phyloP scores from a whole-genome alignment of 2,797 vertebrate species.

The Chromobotia macracanthus region DNA sequence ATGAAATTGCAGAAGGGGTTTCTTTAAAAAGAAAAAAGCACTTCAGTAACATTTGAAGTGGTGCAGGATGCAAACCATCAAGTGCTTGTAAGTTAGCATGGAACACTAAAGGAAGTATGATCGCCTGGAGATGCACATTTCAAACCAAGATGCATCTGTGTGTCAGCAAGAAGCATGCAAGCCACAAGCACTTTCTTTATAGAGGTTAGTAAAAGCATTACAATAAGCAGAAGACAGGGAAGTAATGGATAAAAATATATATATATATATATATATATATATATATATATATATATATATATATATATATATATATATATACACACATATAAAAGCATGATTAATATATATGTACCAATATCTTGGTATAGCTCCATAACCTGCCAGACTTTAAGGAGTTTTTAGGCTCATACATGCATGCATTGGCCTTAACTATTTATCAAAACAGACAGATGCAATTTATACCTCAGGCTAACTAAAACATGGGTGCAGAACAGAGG shows the following conservation, averaged over 20 bases:
- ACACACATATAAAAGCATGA: neutral
- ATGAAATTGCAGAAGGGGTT: conserved; percentile 54
- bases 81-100: neutral
- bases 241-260: neutral
- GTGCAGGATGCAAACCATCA: neutral
- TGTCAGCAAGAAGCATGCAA: neutral
- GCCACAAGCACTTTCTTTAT: conserved; percentile 15
- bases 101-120: neutral
- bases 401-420: conserved; percentile 1
- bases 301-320: no score
- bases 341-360: neutral
- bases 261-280: no score
- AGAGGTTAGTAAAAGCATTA: neutral
- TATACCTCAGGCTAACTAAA: conserved; percentile 38
- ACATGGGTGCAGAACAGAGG: conserved; percentile 53
- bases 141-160: conserved; percentile 15
- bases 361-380: neutral
- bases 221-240: neutral
- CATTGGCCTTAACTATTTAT: neutral
- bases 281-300: no score
- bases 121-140: neutral
- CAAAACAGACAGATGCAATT: conserved; percentile 7
- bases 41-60: neutral
- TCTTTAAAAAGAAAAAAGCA: neutral
- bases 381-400: neutral